phyloP scores from a whole-genome alignment of 2,888 invertebrate genomes.

The Gandaritis pyraliata region DNA sequence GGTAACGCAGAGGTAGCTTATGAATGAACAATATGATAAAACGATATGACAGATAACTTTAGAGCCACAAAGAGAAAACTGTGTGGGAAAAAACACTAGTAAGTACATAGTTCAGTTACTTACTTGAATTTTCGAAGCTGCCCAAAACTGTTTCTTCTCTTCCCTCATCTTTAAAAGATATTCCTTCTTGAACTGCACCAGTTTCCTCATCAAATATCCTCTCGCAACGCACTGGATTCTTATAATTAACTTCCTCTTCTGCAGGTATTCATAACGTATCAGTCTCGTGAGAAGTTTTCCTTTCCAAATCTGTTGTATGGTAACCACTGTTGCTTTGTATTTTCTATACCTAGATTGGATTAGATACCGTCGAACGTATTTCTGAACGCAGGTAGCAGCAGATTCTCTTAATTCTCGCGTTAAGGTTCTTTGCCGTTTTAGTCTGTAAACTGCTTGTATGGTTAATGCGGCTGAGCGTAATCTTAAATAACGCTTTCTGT shows the following conservation, averaged over 20 bases:
- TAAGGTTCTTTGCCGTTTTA: constrained; percentile 51
- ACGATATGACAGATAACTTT: no score
- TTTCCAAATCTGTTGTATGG: constrained; percentile 73
- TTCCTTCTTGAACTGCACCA: constrained; percentile 73
- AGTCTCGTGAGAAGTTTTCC: constrained; percentile 66
- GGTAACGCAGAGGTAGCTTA: no score
- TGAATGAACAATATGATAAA: no score
- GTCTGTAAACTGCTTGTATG: constrained; percentile 71
- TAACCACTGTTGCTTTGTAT: constrained; percentile 57
- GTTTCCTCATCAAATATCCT: constrained; percentile 77
- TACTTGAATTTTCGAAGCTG: constrained; percentile 87
- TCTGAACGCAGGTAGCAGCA: constrained; percentile 67
- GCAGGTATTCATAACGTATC: constrained; percentile 63
- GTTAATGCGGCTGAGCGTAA: constrained; percentile 54
- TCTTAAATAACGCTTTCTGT: constrained; percentile 58
- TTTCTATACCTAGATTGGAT: constrained; percentile 56
- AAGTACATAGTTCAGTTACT: constrained; percentile 60
- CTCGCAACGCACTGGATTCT: constrained; percentile 75
- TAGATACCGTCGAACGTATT: constrained; percentile 63
- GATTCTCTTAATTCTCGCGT: constrained; percentile 49
- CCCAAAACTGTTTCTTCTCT: constrained; percentile 69
- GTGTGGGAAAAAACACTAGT: no score
- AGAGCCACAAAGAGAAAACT: no score
- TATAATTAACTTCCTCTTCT: constrained; percentile 59
- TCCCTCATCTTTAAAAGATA: constrained; percentile 68